A percentile compares a stretch with the other conserved stretches of the same genome.
These are phyloP conservation scores for Triplophysa yarkandensis DNA, from an alignment of 2,797 vertebrate species.

Conservation along the genomic window DNA sequence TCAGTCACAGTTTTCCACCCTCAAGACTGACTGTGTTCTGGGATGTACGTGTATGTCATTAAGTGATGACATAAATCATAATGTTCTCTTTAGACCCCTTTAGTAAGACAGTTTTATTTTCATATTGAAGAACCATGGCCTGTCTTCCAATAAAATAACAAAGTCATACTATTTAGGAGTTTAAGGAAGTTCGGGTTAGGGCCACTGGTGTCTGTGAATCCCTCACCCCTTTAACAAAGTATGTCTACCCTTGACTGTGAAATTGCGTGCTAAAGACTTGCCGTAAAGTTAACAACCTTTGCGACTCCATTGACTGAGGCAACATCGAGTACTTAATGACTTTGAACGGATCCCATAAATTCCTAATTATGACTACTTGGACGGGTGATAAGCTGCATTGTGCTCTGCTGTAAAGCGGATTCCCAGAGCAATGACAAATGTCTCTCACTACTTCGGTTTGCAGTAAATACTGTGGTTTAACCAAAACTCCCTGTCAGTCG, in stretches of 20 bases:
- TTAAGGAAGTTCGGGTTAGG: background rate
- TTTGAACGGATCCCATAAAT: constrained; percentile 42
- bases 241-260: background rate
- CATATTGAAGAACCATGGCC: background rate
- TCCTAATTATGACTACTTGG: constrained; percentile 28
- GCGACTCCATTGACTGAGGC: constrained; percentile 15
- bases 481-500: background rate
- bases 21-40: constrained; percentile 38
- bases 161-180: no score
- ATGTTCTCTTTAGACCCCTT: constrained; percentile 34
- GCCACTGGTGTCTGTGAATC: background rate
- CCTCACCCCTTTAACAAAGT: background rate
- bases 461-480: constrained; percentile 30
- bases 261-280: constrained; percentile 12
- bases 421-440: constrained; percentile 3
- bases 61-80: constrained; percentile 28
- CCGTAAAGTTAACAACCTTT: constrained; percentile 37
- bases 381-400: constrained; percentile 26
- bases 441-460: constrained; percentile 14
- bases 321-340: constrained; percentile 38
- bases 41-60: constrained; percentile 18
- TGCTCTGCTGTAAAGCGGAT: background rate
- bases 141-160: background rate
- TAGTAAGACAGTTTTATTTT: constrained; percentile 26
- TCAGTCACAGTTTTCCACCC: constrained; percentile 21